Base-by-base conservation (phyloP, 2,113 vertebrate species). In the Lota lota region DNA sequence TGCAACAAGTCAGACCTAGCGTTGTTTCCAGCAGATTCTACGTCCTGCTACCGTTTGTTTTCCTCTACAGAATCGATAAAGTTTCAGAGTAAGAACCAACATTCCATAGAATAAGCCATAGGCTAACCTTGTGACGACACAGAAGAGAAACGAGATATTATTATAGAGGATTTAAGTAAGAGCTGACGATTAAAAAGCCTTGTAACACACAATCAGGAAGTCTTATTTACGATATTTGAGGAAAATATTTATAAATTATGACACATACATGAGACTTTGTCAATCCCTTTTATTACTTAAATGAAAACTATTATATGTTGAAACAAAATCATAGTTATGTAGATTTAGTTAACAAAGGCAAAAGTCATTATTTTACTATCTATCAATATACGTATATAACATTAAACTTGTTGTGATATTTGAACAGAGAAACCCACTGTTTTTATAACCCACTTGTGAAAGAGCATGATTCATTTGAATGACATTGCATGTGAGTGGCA, bases 91-190 rank as follows among this genome's bases (percentile, higher is more conserved):
- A 74, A 77, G 47, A 69, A 73, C 73, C 61, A 75, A 85, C 86
- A 88, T 87, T 89, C 82, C 88, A 77, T 56, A 85, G 77, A 82
- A 72, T 61, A 85, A 88, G 82, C 86, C 88, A 88, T 87, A 84
- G 67, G 78, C 22, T 53, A 22, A 69, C 40, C 24, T 70, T 71
- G 73, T 69, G 53, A 56, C 53, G 53, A 56, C 53, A 14, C 53
- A 14, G 53, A n/a, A 56, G n/a, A 56, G 17, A 18, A 56, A 17
- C 53, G 17, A 10, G 53, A 17, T 16, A 56, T 56, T 56, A 5
- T 14, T 17, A 5, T 14, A n/a, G n/a, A 56, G 53, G 53, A 18
- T 17, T 18, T 56, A n/a, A 10, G 17, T 3, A 17, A 56, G 17
- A 14, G 40, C 16, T 18, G 16, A 56, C 53, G 16, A n/a, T 56